These are phyloP conservation scores for Furcula furcula DNA, from an alignment of 2,888 invertebrate genomes.

Conservation along the genomic window DNA sequence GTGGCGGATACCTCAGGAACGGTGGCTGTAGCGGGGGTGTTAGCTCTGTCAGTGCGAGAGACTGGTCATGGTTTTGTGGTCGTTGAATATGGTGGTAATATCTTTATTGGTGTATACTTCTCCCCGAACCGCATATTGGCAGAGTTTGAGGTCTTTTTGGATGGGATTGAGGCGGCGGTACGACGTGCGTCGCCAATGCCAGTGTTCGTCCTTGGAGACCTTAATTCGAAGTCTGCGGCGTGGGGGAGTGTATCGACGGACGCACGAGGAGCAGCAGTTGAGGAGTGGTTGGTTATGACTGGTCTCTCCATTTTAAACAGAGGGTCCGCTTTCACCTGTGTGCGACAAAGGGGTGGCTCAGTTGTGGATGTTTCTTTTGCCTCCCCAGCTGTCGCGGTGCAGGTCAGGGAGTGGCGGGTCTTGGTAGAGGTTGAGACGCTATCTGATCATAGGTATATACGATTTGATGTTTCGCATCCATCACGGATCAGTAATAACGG, in stretches of 20 bases:
- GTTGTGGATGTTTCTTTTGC: constrained; percentile 1
- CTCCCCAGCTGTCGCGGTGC: neutral
- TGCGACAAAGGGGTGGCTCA: neutral
- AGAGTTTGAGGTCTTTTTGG: constrained; percentile 16
- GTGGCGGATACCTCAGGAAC: neutral
- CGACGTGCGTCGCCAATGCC: constrained; percentile 2
- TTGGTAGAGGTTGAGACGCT: neutral
- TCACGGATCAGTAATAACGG: neutral
- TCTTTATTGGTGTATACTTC: constrained; percentile 15
- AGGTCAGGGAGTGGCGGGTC: constrained; percentile 2
- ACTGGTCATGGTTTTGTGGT: constrained; percentile 7
- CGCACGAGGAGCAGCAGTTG: neutral
- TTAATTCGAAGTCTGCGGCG: neutral
- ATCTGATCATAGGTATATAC: constrained; percentile 4
- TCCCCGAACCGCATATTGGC: constrained; percentile 18
- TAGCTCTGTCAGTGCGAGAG: too few species aligned
- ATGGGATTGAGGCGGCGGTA: constrained; percentile 4
- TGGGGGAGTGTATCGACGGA: neutral
- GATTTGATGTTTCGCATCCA: neutral
- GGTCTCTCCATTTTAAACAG: constrained; percentile 1
- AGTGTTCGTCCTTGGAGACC: constrained; percentile 3
- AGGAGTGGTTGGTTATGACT: neutral
- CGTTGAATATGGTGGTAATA: constrained; percentile 1
- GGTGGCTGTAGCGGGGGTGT: constrained; percentile 1
- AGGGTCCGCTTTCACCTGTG: neutral